Conservation (phyloP, 2,797 vertebrate genomes). For the Philypnodon macrostomus region DNA sequence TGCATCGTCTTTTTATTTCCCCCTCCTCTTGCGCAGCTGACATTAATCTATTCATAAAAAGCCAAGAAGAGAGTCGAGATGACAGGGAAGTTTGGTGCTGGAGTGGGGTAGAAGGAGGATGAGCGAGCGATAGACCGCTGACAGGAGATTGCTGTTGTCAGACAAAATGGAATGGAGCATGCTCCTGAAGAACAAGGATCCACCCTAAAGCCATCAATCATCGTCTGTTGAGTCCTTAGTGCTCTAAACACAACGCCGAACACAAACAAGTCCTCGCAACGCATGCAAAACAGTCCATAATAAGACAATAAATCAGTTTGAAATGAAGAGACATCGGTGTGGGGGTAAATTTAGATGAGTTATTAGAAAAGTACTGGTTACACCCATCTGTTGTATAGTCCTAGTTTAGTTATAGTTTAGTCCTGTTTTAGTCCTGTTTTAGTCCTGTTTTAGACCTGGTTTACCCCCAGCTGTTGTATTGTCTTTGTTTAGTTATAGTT, state of each 20-base stretch:
- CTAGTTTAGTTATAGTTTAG: no score
- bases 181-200: constrained; percentile 57
- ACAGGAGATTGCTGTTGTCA: constrained; percentile 73
- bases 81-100: constrained; percentile 60
- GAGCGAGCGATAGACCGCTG: constrained; percentile 62
- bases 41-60: constrained; percentile 60
- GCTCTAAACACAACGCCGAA: constrained; percentile 37
- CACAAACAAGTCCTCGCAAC: constrained; percentile 53
- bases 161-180: constrained; percentile 67
- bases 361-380: no score
- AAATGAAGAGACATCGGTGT: constrained; percentile 40
- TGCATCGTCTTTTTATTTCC: constrained; percentile 50
- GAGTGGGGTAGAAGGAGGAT: constrained; percentile 57
- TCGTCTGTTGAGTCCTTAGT: constrained; percentile 37
- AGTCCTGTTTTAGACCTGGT: no score
- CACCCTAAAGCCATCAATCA: constrained; percentile 72
- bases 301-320: constrained; percentile 62
- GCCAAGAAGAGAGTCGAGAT: constrained; percentile 38
- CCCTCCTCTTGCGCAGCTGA: constrained; percentile 36
- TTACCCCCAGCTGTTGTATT: no score
- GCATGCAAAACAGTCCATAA: constrained; percentile 48
- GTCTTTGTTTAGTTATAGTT: no score
- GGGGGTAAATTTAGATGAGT: constrained; percentile 50
- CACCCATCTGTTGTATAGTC: no score
- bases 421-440: no score